A percentile compares a stretch with the other conserved stretches of the same genome.
phyloP scores from a whole-genome alignment of 2,113 vertebrate genomes.

The cat (Felis catus) region F.catus_Fca126_mat1.0 CM031416.1:95049501-95050000 shows the following conservation, averaged over 20 bases:
- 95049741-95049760: not conserved
- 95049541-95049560: too few relatives aligned
- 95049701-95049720: not conserved
- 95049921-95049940: constrained; percentile 35
- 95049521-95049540: too few relatives aligned
- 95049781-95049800: not conserved
- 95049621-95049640: too few relatives aligned
- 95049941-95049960: constrained; percentile 63
- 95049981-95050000: constrained; percentile 40
- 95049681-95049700: not conserved
- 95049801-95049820: not conserved
- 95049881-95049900: constrained; percentile 43
- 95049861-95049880: constrained; percentile 19
- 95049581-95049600: too few relatives aligned
- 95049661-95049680: not conserved
- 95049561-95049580: too few relatives aligned
- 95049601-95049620: too few relatives aligned
- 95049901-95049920: constrained; percentile 14
- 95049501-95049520: too few relatives aligned
- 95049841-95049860: constrained; percentile 22
- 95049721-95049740: not conserved
- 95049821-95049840: not conserved
- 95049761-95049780: not conserved
- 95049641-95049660: too few relatives aligned
- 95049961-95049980: constrained; percentile 27